Evolutionary conservation across 2,797 vertebrate species (phyloP), one percentile per base, ranked within the genome.

Genomic region (Lepilemur ruficaudatus): DNA sequence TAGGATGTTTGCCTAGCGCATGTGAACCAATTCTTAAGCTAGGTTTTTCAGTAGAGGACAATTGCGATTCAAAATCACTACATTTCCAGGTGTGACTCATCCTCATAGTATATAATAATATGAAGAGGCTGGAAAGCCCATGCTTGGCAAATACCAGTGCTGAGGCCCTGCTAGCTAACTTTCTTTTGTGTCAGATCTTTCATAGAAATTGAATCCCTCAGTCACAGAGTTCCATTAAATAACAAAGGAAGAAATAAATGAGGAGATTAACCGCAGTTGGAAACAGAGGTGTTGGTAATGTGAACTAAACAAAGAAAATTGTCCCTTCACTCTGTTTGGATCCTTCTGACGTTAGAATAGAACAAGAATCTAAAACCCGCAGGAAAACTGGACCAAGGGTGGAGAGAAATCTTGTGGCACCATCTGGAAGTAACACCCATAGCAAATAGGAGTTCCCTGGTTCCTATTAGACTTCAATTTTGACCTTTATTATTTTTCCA

Each of bases 401-500:
- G 22, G 48, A 65, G 43, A 61, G 22, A 61, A 86, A 69, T 25
- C 83, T 7, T 4, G 0, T 50, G 84, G 46, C 90, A 67, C 78
- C 93, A 82, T 85, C 90, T 95, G 93, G 90, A 93, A 95, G 73
- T 76, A 73, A 81, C 35, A 7, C 63, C 85, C 70, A 4, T 41
- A 89, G 73, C 73, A 89, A 96, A 89, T 3, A 63, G 75, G 65
- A 92, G 89, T 59, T 61, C 75, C 84, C 61, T 52, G 59, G 14
- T 57, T 92, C 89, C 89, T 10, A 20, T 73, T 48, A 97, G 67
- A 92, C 61, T 81, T 73, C 75, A 28, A 1, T 73, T 93, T 90
- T 86, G 91, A 83, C 90, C 65, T 93, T 76, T 79, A 91, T 96
- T 92, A 70, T 94, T 95, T 96, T 96, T 76, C 46, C 72, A 18